Evolutionary conservation across 2,113 vertebrate species (phyloP), one percentile per base, ranked within the genome.

Genomic region (Piprites chloris): DNA sequence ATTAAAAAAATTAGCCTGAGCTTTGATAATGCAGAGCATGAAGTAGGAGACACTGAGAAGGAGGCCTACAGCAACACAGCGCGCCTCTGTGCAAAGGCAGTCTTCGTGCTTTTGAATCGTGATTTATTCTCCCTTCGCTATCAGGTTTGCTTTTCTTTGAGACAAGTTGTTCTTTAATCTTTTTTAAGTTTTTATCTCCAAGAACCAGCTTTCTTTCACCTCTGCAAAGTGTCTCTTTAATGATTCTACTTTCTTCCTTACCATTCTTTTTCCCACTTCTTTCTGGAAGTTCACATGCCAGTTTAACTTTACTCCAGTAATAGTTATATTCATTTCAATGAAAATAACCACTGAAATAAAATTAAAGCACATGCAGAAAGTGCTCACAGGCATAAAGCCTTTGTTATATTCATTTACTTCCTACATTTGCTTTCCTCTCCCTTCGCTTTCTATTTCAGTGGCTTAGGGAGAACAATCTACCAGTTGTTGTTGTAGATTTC

Each of bases 161-260:
- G 39, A 78, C 42, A 84, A 90, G 56, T 78, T 81, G 59, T 84
- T 87, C 87, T 93, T 93, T 86, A 67, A 95, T 95, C 74, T 92
- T 92, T 89, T 87, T 87, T 5, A 95, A 92, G 86, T 94, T 96
- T 95, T 96, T 95, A 96, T 95, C 95, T 95, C 74, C 85, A 87
- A 96, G 62, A 95, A 91, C 73, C 96, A 97, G 95, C 77, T 96
- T 95, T 59, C 50, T 95, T 96, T 95, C 91, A 96, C 95, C 93
- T 96, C 87, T 86, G 78, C 62, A 55, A 87, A 95, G 63, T 19
- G 56, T 42, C 22, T 90, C 30, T 96, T 85, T 93, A 91, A 91
- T 83, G 85, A 71, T 69, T 85, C 44, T 14, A 65, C 73, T 90
- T 93, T 91, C 59, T 76, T 93, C 71, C 39, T 66, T 26, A 79